Percentiles rank a stretch among this genome's conserved stretches.
phyloP scores from a whole-genome alignment of 2,888 invertebrate species.

The Ditula angustiorana region DNA sequence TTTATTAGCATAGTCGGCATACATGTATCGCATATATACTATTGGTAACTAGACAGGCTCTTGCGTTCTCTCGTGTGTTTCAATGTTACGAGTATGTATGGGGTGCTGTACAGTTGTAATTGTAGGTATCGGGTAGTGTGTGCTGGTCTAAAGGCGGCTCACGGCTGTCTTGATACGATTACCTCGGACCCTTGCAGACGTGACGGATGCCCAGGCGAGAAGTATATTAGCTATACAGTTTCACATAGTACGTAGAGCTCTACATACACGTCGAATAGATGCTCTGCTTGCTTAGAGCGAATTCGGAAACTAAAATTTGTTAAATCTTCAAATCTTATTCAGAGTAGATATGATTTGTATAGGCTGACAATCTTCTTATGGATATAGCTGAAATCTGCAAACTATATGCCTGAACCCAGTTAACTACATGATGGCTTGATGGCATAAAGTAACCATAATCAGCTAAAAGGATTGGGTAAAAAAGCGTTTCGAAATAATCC shows the following conservation, averaged over 20 bases:
- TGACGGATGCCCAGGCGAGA: slow-evolving; percentile 24
- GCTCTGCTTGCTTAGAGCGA: too few relatives aligned
- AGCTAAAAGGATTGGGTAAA: too few relatives aligned
- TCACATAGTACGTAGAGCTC: slow-evolving; percentile 18
- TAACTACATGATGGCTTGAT: too few relatives aligned
- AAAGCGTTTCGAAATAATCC: too few relatives aligned
- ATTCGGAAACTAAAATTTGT: too few relatives aligned
- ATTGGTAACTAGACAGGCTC: background rate
- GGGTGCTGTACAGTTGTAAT: background rate
- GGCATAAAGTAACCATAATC: too few relatives aligned
- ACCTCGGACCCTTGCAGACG: slow-evolving; percentile 35
- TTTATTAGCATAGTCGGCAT: too few relatives aligned
- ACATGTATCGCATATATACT: background rate
- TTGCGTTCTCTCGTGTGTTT: slow-evolving; percentile 7
- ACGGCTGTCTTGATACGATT: slow-evolving; percentile 50
- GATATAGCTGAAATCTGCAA: too few relatives aligned
- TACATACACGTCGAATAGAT: background rate
- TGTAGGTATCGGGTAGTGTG: background rate
- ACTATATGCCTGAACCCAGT: too few relatives aligned
- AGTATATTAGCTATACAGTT: background rate
- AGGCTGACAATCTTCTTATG: too few relatives aligned
- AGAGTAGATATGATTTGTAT: too few relatives aligned
- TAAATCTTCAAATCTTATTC: too few relatives aligned
- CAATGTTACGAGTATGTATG: slow-evolving; percentile 18
- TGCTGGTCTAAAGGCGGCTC: slow-evolving; percentile 43